phyloP scores from a whole-genome alignment of 2,113 vertebrate genomes.

The Tachuris rubrigastra region DNA sequence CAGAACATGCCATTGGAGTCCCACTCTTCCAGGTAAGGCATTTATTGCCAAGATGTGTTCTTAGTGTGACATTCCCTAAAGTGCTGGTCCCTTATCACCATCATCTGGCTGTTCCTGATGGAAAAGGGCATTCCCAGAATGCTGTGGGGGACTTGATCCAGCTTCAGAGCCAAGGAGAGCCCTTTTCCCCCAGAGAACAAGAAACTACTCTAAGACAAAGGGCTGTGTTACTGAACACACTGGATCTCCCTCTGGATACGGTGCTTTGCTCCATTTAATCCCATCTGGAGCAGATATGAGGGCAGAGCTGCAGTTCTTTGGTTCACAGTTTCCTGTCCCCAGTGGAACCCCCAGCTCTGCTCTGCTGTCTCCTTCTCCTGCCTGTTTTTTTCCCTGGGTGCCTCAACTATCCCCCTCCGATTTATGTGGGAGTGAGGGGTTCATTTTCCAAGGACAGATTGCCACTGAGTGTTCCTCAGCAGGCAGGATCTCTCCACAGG shows the following conservation, averaged over 20 bases:
- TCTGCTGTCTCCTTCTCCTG: background rate
- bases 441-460: background rate
- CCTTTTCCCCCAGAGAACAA: background rate
- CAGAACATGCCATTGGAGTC: slow-evolving; percentile 63
- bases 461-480: background rate
- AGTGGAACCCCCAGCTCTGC: background rate
- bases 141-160: too few species aligned
- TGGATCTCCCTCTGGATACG: background rate
- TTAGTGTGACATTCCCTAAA: background rate
- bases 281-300: background rate
- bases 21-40: slow-evolving; percentile 76
- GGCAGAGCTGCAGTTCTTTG: background rate
- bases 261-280: background rate
- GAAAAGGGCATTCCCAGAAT: background rate
- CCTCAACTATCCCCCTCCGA: background rate
- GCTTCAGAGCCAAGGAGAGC: too few species aligned
- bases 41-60: background rate
- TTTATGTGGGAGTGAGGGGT: background rate
- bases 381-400: background rate
- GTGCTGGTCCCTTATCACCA: background rate
- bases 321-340: background rate
- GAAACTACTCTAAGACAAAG: background rate
- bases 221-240: background rate
- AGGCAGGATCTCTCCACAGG: background rate
- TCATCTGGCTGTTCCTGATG: background rate